Base-by-base conservation (phyloP, 2,888 invertebrate genomes). In the Acleris laterana region DNA sequence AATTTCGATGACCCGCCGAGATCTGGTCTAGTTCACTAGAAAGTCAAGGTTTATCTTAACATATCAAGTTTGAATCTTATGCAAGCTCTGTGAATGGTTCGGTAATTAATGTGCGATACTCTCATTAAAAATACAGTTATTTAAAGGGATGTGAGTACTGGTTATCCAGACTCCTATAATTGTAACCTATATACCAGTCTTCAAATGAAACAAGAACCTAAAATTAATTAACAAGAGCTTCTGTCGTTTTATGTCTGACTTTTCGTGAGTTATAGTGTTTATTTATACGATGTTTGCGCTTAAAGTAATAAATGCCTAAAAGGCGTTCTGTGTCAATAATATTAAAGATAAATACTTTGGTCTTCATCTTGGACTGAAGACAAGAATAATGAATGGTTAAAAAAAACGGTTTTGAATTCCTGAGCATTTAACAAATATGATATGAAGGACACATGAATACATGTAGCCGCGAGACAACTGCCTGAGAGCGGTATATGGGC, bases 401-500 rank as follows among this genome's bases (percentile, higher is more conserved):
- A 51, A 56, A 51, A 66, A 48, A 32, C 32, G 51, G 51, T 66
- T 66, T 61, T 17, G 50, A 52, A 66, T 66, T 66, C 57, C 57
- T 66, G 55, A 62, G 66, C 57, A 62, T 57, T 52, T 62, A 60
- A 62, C 62, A 52, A 66, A 66, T 56, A 61, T 66, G 56, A 66
- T 66, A 66, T 66, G 66, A 62, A 61, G 62, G 61, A 62, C 62
- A 66, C 38, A 52, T 66, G 62, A 62, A 66, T 66, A 62, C 66
- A 51, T 50, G 62, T 51, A 80, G 77, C 79, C 80, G 78, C 81
- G 78, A 89, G 86, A 86, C 81, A 82, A 85, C 79, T 77, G 46
- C 46, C 71, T 75, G 79, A 88, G 90, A 89, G 90, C 91, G 90
- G 42, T 28, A 19, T 57, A 62, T 90, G 91, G 83, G 76, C 70